A percentile compares a stretch with the other conserved stretches of the same genome.
Evolutionary conservation across 2,888 invertebrate genomes (phyloP).

Genomic region (Pardosa pseudoannulata): DNA sequence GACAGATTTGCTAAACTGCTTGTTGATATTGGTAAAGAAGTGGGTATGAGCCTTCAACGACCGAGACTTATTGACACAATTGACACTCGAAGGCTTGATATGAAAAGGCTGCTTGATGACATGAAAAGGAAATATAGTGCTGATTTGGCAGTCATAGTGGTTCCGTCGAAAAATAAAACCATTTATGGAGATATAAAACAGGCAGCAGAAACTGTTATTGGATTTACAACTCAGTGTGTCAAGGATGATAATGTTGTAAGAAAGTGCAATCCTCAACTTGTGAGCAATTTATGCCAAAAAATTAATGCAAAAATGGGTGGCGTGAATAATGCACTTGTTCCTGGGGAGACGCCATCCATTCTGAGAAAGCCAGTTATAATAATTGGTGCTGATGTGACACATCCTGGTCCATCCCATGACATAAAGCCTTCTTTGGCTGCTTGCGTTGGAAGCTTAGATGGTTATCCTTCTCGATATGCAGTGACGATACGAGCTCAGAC

Average conservation of each 20-base stretch:
- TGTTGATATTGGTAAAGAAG: conserved; percentile 28
- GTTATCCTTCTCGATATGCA: conserved; percentile 79
- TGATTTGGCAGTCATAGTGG: conserved; percentile 51
- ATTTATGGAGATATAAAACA: conserved; percentile 66
- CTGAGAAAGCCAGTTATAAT: conserved; percentile 82
- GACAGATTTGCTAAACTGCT: conserved; percentile 52
- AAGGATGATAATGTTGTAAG: conserved; percentile 78
- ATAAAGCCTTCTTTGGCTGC: conserved; percentile 82
- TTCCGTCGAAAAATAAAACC: conserved; percentile 29
- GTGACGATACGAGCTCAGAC: conserved; percentile 87
- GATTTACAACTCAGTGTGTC: conserved; percentile 79
- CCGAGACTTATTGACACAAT: conserved; percentile 35
- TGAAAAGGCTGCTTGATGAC: conserved; percentile 9
- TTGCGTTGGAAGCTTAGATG: conserved; percentile 86
- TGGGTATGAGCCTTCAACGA: conserved; percentile 36
- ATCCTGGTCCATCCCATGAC: conserved; percentile 88
- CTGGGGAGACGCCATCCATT: conserved; percentile 62
- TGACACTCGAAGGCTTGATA: background rate
- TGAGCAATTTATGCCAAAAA: conserved; percentile 77
- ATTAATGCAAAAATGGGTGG: conserved; percentile 77
- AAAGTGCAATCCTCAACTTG: conserved; percentile 70
- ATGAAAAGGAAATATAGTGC: conserved; percentile 18
- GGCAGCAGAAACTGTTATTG: conserved; percentile 77
- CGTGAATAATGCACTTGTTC: conserved; percentile 75
- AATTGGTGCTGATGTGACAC: conserved; percentile 94